Conservation (phyloP, 2,113 vertebrate species). For the Romanogobio albipinnatus region DNA sequence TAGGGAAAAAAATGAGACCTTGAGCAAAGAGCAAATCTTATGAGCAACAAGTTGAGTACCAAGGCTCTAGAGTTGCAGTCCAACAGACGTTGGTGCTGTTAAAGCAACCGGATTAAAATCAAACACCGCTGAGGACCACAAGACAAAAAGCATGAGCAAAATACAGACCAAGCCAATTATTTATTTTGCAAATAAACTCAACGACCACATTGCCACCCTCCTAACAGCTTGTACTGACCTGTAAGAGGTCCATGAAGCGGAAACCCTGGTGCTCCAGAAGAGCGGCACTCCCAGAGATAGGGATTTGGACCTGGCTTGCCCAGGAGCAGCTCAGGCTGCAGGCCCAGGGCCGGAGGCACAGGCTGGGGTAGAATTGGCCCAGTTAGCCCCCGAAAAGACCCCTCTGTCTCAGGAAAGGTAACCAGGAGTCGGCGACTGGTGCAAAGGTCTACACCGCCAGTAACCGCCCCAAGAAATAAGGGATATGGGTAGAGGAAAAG, state of each 20-base stretch:
- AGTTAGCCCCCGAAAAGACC: slow-evolving; percentile 76
- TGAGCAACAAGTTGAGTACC: background rate
- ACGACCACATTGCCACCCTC: slow-evolving; percentile 62
- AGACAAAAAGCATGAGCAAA: slow-evolving; percentile 4
- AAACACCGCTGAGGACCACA: background rate
- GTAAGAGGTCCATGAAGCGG: slow-evolving; percentile 73
- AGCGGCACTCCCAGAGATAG: slow-evolving; percentile 81
- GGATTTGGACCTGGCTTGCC: slow-evolving; percentile 76
- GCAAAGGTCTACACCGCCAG: slow-evolving; percentile 76
- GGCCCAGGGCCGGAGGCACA: slow-evolving; percentile 70
- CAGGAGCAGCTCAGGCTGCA: slow-evolving; percentile 79
- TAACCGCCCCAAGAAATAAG: slow-evolving; percentile 55
- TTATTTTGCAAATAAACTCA: background rate
- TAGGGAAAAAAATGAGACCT: background rate
- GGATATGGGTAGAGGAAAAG: slow-evolving; percentile 64
- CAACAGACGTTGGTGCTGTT: background rate
- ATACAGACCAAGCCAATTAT: background rate
- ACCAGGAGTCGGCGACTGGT: slow-evolving; percentile 79
- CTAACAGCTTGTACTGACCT: slow-evolving; percentile 77
- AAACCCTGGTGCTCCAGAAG: slow-evolving; percentile 75
- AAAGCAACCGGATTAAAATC: background rate
- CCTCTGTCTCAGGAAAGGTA: slow-evolving; percentile 78
- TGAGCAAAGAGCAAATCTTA: background rate
- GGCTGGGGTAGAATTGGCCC: slow-evolving; percentile 75
- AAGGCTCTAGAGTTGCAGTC: background rate